Base-by-base conservation (phyloP, 1,140 invertebrate species). In the Hermetia illucens region DNA sequence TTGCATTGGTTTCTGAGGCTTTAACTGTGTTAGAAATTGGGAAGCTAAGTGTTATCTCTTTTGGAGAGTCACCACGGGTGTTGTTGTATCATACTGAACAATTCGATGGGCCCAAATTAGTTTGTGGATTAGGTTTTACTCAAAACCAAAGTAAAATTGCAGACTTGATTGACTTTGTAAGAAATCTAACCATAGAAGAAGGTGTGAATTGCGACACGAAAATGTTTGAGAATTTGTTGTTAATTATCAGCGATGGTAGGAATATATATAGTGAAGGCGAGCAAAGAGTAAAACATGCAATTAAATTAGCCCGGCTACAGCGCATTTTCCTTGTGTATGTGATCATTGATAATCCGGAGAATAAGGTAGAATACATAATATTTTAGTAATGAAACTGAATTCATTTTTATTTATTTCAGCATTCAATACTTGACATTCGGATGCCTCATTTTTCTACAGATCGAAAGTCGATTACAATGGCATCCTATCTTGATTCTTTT, bases 281-380 rank as follows among this genome's bases (percentile, higher is more conserved):
- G 46, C 72, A 79, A 1, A 68, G 64, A 27, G 81, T 98, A 22
- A 67, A 73, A 35, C 71, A 74, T 41, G 82, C 89, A 2, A 79
- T 98, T 2, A 68, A 86, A 47, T 65, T 75, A 49, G 85, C 90
- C 4, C 74, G 77, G 43, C 68, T 87, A 33, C 67, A 77, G 17
- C 75, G 84, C 27, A 79, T 98, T 42, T 97, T 98, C 57, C 69
- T 91, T 35, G 84, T 98, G 0, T 98, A 96, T 57, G 74, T 99
- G 25, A 84, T 98, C 38, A 75, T 98, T 18, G 95, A 98, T 60
- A 94, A 90, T 66, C 87, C 89, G 3, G 67, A 77, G 25, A 88
- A 82, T 54, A 87, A 92, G 71, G 85, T 89, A 60, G 13, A 33
- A 30, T 12, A 1, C 12, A 25, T 9, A 13, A 20, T n/a, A 15